Evolutionary conservation across 2,888 invertebrate genomes (phyloP).

Genomic region (Sesamia inferens): DNA sequence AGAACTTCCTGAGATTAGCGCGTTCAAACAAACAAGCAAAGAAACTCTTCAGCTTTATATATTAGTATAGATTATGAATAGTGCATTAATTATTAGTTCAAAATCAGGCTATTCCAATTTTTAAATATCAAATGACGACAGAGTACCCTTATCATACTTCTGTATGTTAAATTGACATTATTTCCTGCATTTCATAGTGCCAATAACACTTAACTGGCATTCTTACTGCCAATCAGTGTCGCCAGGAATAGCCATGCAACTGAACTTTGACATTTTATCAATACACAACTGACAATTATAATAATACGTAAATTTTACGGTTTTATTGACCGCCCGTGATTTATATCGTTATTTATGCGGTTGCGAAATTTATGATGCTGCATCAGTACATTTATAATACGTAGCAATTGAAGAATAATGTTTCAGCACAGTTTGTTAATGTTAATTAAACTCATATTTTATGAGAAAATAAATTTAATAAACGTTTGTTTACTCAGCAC

Average conservation of each 20-base stretch:
- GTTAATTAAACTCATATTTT: conserved; percentile 45
- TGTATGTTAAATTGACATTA: conserved; percentile 34
- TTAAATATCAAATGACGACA: conserved; percentile 1
- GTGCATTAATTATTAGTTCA: not conserved
- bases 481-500: conserved; percentile 35
- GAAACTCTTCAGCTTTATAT: too few species aligned
- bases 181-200: conserved; percentile 49
- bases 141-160: conserved; percentile 19
- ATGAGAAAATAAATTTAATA: conserved; percentile 35
- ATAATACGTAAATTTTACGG: conserved; percentile 54
- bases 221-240: conserved; percentile 55
- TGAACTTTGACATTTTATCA: conserved; percentile 66
- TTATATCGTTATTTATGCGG: conserved; percentile 48
- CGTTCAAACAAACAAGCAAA: too few species aligned
- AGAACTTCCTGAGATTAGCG: too few species aligned
- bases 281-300: conserved; percentile 49
- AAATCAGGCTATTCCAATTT: conserved; percentile 8
- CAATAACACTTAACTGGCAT: conserved; percentile 44
- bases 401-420: conserved; percentile 35
- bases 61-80: too few species aligned
- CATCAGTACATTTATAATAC: conserved; percentile 46
- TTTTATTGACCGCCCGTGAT: conserved; percentile 61
- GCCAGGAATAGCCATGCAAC: conserved; percentile 49
- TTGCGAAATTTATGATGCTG: conserved; percentile 36
- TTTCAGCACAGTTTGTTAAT: conserved; percentile 28